Evolutionary conservation across 2,888 invertebrate genomes (phyloP), one percentile per base, ranked within the genome.

Genomic region (Drosophila subquinaria): DNA sequence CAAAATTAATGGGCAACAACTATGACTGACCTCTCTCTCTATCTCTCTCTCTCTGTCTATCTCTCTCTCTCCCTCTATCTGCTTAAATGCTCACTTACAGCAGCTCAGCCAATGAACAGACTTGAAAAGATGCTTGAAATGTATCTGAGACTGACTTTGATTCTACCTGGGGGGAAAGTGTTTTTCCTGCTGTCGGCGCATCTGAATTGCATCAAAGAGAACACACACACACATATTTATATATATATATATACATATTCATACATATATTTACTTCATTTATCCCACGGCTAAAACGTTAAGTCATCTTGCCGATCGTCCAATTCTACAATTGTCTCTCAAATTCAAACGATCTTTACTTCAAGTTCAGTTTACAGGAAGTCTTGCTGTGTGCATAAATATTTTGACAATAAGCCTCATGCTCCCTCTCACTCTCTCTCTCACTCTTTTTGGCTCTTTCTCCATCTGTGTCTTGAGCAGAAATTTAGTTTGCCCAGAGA

Each of bases 381-480:
- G 86, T 88, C 86, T 86, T 71, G 81, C 82, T 85, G 85, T 71
- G 81, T 68, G 79, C 79, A 82, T 81, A 87, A 86, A 88, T 88
- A 88, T 87, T 87, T 84, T 88, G 86, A 87, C 89, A 87, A 87
- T 88, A 88, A 85, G 83, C 52, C 17, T 42, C 13, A 17, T 27
- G 4, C 35, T 35, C 3, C 0, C 17, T 33, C 35, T 9, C 45
- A 15, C 38, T 45, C 36, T 47, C 35, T 20, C 47, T 51, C 35
- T 43, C 23, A 5, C 3, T 20, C 15, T 20, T 23, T 57, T 50
- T 51, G 35, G 17, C 53, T 33, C 56, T 65, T 48, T 47, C 53
- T 9, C 30, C 1, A 6, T 5, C 27, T 27, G 27, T 30, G 30
- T 30, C 8, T 30, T 8, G 1, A 8, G 8, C 30, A 8, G 30